These are phyloP conservation scores for Hemaris fuciformis DNA, from an alignment of 2,888 invertebrate species.

Conservation along the genomic window DNA sequence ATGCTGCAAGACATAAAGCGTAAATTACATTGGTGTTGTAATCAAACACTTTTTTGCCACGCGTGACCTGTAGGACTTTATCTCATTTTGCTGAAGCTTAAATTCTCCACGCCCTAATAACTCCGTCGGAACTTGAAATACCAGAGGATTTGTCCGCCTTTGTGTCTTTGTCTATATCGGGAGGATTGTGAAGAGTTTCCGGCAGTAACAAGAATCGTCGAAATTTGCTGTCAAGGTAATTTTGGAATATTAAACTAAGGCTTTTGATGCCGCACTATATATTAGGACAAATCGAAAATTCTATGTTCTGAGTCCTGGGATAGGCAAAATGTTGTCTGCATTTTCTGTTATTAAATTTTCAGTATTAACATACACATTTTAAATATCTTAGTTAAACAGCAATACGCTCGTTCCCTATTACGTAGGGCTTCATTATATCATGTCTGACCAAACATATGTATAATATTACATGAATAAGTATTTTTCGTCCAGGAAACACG, in stretches of 20 bases:
- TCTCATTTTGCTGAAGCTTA: slow-evolving; percentile 39
- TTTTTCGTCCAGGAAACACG: no score
- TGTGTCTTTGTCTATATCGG: neutral
- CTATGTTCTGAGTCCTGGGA: no score
- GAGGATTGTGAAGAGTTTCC: neutral
- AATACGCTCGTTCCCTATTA: no score
- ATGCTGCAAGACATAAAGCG: neutral
- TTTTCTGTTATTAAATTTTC: no score
- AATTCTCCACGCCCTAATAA: slow-evolving; percentile 42
- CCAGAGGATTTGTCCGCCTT: neutral
- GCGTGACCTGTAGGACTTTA: slow-evolving; percentile 33
- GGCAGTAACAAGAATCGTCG: neutral
- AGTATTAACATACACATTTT: no score
- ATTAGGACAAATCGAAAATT: no score
- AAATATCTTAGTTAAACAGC: no score
- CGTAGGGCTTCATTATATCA: no score
- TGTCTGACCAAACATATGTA: no score
- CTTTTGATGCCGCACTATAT: no score
- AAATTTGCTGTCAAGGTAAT: neutral
- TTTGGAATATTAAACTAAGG: neutral
- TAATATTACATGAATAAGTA: no score
- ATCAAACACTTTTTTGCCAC: slow-evolving; percentile 27
- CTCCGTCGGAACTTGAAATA: slow-evolving; percentile 13
- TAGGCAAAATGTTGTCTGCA: no score
- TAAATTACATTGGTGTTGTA: neutral